Base-by-base conservation (phyloP, 2,888 invertebrate species). In the Labia minor region DNA sequence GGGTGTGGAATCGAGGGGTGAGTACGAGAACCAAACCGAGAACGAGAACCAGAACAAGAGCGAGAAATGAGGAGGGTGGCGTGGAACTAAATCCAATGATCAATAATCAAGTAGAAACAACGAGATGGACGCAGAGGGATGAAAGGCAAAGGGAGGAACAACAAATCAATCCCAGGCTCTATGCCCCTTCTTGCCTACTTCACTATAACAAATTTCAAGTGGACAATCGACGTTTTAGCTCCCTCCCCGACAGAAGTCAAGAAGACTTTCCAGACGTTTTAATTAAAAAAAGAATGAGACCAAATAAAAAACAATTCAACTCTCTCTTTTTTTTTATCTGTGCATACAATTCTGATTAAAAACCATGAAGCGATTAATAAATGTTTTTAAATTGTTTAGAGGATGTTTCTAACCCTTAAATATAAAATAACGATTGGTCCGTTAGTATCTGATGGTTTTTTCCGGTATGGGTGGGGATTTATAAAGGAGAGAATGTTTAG, bases 61-160 rank as follows among this genome's bases (percentile, higher is more conserved):
- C 33, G 33, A 6, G 49, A 14, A 14, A 16, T 14, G n/a, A 8
- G 14, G 3, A 49, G 49, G 49, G 49, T 11, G n/a, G 49, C 49
- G 49, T 4, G 49, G n/a, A 16, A 49, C 49, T 4, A 49, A 49
- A 49, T 49, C 49, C 49, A 49, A 49, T 49, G 49, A 49, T 49
- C 49, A 49, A 49, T 49, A 49, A 49, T 49, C 49, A 49, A 49
- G 49, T 49, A 49, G 49, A 26, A 26, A 64, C 21, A 64, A 21
- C 64, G 49, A 49, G 49, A 49, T 49, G 49, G 49, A 49, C 49
- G 49, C 14, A 26, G 26, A 4, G 14, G 49, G 49, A 4, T 3
- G 49, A 14, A 14, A 14, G 49, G 14, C 14, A 14, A 49, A 49
- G 14, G 16, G 49, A 16, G 64, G 33, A n/a, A n/a, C n/a, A 64